Conservation (phyloP, 2,797 vertebrate genomes). For the Hylomyscus alleni region DNA sequence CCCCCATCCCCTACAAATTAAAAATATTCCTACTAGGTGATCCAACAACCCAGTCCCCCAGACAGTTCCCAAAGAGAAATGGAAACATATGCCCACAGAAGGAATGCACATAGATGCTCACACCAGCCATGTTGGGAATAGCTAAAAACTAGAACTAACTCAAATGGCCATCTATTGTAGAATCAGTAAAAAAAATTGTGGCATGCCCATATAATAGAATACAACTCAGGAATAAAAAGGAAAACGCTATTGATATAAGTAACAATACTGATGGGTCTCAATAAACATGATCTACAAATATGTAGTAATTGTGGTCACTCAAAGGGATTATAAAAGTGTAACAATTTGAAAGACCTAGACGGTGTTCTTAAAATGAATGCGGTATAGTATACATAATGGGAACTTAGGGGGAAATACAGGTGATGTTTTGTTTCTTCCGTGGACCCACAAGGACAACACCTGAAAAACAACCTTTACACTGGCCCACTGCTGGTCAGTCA, state of each 20-base stretch:
- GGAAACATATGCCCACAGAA: not conserved
- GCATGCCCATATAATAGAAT: not conserved
- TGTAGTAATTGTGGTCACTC: not conserved
- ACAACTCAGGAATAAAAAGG: constrained; percentile 19
- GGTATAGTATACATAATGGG: not conserved
- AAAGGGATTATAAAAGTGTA: not conserved
- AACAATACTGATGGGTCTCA: not conserved
- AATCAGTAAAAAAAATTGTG: not conserved
- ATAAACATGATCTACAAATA: not conserved
- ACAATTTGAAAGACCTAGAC: not conserved
- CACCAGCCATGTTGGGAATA: constrained; percentile 23
- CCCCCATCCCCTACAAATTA: not conserved
- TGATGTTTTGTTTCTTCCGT: not conserved
- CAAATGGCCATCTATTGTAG: not conserved
- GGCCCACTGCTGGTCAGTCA: not conserved
- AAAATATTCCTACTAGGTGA: not conserved
- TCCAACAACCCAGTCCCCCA: not conserved
- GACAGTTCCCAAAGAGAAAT: constrained; percentile 48
- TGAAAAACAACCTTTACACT: not conserved
- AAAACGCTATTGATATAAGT: not conserved
- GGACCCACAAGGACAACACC: not conserved
- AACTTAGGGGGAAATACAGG: not conserved
- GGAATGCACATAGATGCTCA: not conserved
- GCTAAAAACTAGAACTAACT: not conserved
- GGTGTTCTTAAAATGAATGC: not conserved